phyloP scores from a whole-genome alignment of 53 echinoderm and acorn worm species.

The Echinarachnius parma region DNA sequence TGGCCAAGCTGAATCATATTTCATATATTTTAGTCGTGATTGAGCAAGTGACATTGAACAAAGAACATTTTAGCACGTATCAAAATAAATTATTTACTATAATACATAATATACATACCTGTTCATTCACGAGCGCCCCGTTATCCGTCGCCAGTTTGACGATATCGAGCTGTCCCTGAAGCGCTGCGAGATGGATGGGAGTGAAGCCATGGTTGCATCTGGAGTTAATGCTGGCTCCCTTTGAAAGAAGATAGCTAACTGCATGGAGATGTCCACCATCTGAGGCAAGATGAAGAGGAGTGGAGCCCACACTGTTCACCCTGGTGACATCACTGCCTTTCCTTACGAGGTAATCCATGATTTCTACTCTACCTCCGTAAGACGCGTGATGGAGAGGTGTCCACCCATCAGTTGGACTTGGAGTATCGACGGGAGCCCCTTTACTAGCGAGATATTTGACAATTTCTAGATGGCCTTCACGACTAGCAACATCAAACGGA shows the following conservation, averaged over 20 bases:
- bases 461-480: not conserved
- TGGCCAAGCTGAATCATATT: no score
- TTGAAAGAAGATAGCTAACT: not conserved
- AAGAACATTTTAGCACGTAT: no score
- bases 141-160: no score
- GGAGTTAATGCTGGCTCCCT: not conserved
- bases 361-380: not conserved
- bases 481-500: not conserved
- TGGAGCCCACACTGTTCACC: not conserved
- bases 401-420: no score
- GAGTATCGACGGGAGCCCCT: not conserved
- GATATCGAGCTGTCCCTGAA: not conserved
- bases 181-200: not conserved
- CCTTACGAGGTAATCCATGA: not conserved
- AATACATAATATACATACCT: no score
- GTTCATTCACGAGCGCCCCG: no score
- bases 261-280: not conserved
- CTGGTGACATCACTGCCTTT: not conserved
- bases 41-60: no score
- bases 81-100: no score
- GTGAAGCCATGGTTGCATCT: not conserved
- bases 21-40: no score
- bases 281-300: not conserved
- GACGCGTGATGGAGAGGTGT: not conserved
- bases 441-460: not conserved